These are phyloP conservation scores for Drosophila eohydei DNA, from an alignment of 2,888 invertebrate genomes.

Conservation along the genomic window DNA sequence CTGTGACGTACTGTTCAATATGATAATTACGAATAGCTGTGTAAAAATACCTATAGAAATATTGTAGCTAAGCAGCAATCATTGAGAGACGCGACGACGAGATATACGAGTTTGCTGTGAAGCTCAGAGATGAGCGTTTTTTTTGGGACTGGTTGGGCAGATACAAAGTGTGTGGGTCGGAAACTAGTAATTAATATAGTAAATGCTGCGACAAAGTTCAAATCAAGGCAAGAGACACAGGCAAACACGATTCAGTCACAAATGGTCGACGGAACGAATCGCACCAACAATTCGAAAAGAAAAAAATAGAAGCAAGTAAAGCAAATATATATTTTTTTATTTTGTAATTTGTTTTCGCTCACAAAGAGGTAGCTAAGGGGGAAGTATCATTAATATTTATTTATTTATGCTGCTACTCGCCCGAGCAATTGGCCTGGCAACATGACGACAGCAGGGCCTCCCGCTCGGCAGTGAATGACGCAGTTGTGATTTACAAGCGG, in stretches of 20 bases:
- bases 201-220: slow-evolving; percentile 45
- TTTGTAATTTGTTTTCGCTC: neutral
- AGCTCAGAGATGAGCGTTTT: slow-evolving; percentile 12
- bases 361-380: slow-evolving; percentile 21
- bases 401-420: slow-evolving; percentile 10
- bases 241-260: slow-evolving; percentile 40
- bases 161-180: slow-evolving; percentile 24
- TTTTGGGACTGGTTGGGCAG: slow-evolving; percentile 27
- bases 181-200: slow-evolving; percentile 55
- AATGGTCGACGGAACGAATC: slow-evolving; percentile 44
- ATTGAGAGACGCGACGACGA: slow-evolving; percentile 17
- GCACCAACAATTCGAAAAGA: slow-evolving; percentile 14
- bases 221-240: slow-evolving; percentile 30
- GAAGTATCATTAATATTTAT: slow-evolving; percentile 9
- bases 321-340: slow-evolving; percentile 4
- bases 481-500: slow-evolving; percentile 33
- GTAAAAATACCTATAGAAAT: slow-evolving; percentile 6
- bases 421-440: slow-evolving; percentile 65
- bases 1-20: slow-evolving; percentile 32
- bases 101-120: slow-evolving; percentile 38
- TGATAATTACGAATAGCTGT: slow-evolving; percentile 15
- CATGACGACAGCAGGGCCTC: slow-evolving; percentile 42
- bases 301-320: neutral
- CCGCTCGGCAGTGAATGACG: slow-evolving; percentile 22
- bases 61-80: slow-evolving; percentile 25